Percentiles rank a stretch among this genome's conserved stretches.
Conservation (phyloP, 2,113 vertebrate genomes). For the Rafetus swinhoei region DNA sequence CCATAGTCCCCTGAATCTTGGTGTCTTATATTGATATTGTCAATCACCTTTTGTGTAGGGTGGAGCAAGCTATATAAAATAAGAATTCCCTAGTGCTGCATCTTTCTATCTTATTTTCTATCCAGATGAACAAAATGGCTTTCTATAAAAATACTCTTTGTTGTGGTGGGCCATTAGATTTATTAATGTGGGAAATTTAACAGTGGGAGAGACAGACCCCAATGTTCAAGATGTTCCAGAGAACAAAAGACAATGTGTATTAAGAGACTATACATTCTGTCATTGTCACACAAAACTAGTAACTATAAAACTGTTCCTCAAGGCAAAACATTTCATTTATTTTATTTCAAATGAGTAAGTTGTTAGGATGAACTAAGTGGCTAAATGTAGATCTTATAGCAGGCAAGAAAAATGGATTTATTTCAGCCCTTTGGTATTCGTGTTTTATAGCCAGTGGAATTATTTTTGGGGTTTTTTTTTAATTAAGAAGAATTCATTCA, state of each 20-base stretch:
- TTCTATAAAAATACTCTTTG: background rate
- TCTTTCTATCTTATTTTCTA: background rate
- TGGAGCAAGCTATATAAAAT: background rate
- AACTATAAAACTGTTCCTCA: slow-evolving; percentile 76
- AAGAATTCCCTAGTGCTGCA: rapidly evolving
- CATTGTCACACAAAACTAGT: slow-evolving; percentile 66
- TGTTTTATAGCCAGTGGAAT: slow-evolving; percentile 43
- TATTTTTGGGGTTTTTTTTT: slow-evolving; percentile 38
- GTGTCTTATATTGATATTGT: background rate
- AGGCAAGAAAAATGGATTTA: slow-evolving; percentile 75
- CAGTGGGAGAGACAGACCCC: background rate
- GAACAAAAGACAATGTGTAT: slow-evolving; percentile 68
- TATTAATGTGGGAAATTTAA: background rate
- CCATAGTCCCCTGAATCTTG: background rate
- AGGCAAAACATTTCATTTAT: slow-evolving; percentile 81
- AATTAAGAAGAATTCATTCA: background rate
- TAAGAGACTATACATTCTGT: slow-evolving; percentile 63
- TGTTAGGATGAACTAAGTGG: slow-evolving; percentile 75
- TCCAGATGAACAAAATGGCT: background rate
- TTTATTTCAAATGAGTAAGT: slow-evolving; percentile 77
- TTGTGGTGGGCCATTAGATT: background rate
- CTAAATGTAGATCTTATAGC: slow-evolving; percentile 65
- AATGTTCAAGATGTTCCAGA: slow-evolving; percentile 26
- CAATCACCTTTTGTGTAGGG: background rate
- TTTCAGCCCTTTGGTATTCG: slow-evolving; percentile 27